Evolutionary conservation across 2,888 invertebrate species (phyloP), one percentile per base, ranked within the genome.

Genomic region (Patella caerulea): DNA sequence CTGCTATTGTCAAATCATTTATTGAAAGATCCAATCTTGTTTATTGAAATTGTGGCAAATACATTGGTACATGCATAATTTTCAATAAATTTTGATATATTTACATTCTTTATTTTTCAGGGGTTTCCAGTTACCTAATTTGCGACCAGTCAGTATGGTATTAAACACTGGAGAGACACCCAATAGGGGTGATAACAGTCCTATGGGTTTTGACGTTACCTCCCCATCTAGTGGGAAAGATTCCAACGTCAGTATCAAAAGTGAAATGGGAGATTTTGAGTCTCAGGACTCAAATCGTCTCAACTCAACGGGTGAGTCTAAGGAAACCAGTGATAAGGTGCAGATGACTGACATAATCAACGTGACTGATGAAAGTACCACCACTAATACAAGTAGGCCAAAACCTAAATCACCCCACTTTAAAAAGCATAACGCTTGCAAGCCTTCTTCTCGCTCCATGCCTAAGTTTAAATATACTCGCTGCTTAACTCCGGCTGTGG

Each of bases 81-180:
- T 45, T 45, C 34, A 45, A 0, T 45, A 5, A 45, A 45, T n/a
- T 56, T 65, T 3, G 59, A 29, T 55, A 54, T 56, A 52, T 17
- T 52, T 45, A 24, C 14, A 54, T 74, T 74, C 45, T 75, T 19
- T 72, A 56, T 70, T 19, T 78, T 82, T 59, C 82, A 88, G 86
- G 81, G 85, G 88, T 72, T 88, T 90, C 81, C 85, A 87, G 69
- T 78, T 89, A 71, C 89, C 90, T 56, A 86, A 87, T 70, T 81
- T 90, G 55, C 84, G 87, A 24, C 86, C 88, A 17, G 87, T 88
- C 55, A 88, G 86, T 74, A 85, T 86, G 79, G 80, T 83, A 14
- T 83, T 85, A 55, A 83, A 84, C 53, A 87, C 88, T 34, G 87
- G 86, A 12, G 95, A 95, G 29, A 94, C 94, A 74, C 94, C 95